A percentile compares a stretch with the other conserved stretches of the same genome.
Conservation (phyloP, 2,797 vertebrate species). For the Intellagama lesueurii region DNA sequence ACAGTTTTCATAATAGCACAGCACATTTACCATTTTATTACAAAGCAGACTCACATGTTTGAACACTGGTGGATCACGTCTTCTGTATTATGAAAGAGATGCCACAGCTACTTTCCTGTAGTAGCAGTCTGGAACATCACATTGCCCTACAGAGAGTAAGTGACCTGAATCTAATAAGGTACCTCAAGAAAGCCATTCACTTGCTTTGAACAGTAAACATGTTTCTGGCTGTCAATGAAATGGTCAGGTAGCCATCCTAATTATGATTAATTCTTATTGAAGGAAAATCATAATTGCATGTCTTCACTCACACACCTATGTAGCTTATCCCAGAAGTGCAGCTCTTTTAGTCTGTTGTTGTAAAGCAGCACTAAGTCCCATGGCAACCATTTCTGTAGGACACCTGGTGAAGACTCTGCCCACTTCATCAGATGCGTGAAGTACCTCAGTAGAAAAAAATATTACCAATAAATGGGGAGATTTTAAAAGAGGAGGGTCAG, state of each 20-base stretch:
- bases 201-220: conserved; percentile 31
- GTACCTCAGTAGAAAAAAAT: too few relatives aligned
- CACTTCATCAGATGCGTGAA: too few relatives aligned
- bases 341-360: too few relatives aligned
- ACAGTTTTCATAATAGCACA: not conserved
- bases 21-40: not conserved
- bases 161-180: conserved; percentile 17
- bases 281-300: not conserved
- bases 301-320: not conserved
- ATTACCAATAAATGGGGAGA: too few relatives aligned
- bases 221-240: conserved; percentile 12
- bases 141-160: conserved; percentile 27
- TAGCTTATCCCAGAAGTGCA: not conserved
- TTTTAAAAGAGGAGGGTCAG: too few relatives aligned
- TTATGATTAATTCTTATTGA: not conserved
- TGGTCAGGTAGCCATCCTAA: not conserved
- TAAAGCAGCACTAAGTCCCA: too few relatives aligned
- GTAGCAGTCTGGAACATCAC: not conserved
- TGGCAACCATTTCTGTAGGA: too few relatives aligned
- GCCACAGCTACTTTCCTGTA: conserved; percentile 17
- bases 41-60: not conserved
- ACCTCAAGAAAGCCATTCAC: conserved; percentile 36
- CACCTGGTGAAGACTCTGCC: too few relatives aligned
- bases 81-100: not conserved
- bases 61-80: not conserved